These are phyloP conservation scores for Actinia tenebrosa DNA, from an alignment of 64 coral and sea anemone genomes.

Conservation along the genomic window DNA sequence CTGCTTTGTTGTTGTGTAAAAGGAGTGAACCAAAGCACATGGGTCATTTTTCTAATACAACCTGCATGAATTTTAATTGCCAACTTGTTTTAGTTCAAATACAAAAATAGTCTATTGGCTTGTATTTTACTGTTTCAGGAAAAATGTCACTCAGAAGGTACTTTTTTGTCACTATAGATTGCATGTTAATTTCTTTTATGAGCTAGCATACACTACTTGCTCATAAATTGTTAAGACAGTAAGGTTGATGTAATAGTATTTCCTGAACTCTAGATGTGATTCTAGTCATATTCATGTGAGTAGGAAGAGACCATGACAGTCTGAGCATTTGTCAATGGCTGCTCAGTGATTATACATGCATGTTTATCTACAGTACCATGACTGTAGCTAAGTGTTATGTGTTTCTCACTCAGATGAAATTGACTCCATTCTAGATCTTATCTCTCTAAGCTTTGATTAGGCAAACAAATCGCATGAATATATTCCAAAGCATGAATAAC, in stretches of 20 bases:
- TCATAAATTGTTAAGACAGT: background rate
- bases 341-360: background rate
- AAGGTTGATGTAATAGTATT: background rate
- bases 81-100: too few relatives aligned
- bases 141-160: background rate
- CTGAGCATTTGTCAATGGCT: background rate
- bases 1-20: too few relatives aligned
- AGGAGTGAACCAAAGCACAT: too few relatives aligned
- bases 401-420: background rate
- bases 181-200: background rate
- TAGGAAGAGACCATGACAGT: background rate
- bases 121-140: background rate
- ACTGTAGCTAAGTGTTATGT: background rate
- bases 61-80: too few relatives aligned
- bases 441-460: background rate
- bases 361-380: background rate
- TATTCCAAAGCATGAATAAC: too few relatives aligned
- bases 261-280: background rate
- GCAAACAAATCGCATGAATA: too few relatives aligned
- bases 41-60: too few relatives aligned
- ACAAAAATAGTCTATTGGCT: background rate
- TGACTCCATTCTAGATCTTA: background rate
- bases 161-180: conserved; percentile 1
- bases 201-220: background rate
- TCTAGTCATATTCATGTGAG: background rate